Conservation (phyloP, 2,113 vertebrate genomes). For the Vulpes vulpes region DNA sequence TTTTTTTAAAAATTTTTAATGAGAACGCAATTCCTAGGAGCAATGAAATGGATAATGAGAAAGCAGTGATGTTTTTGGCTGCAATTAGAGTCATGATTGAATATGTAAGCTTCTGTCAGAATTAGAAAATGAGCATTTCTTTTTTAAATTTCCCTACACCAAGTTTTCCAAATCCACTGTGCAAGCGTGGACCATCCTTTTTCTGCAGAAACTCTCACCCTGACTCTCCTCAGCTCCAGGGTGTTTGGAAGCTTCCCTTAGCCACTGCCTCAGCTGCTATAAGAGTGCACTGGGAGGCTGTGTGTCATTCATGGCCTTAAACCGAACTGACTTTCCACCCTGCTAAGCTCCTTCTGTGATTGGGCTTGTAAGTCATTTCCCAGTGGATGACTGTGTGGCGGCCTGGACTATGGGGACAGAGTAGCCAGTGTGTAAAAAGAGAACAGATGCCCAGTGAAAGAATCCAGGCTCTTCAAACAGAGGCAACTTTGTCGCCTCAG, state of each 20-base stretch:
- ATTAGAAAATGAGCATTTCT: slow-evolving; percentile 46
- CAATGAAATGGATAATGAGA: slow-evolving; percentile 72
- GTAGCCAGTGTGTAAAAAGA: neutral
- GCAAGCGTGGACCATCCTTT: neutral
- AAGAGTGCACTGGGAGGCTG: neutral
- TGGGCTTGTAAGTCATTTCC: neutral
- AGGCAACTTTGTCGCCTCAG: neutral
- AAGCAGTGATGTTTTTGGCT: slow-evolving; percentile 52
- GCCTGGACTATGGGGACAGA: neutral
- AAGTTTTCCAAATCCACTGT: neutral
- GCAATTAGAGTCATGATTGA: slow-evolving; percentile 57
- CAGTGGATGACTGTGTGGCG: neutral
- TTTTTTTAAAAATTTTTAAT: slow-evolving; percentile 46
- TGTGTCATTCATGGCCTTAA: neutral
- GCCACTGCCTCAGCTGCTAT: neutral
- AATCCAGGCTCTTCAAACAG: neutral
- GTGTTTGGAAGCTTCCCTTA: neutral
- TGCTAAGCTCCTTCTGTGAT: neutral
- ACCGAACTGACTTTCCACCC: neutral
- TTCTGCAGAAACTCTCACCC: neutral
- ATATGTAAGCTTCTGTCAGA: slow-evolving; percentile 62
- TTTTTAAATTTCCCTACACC: slow-evolving; percentile 27
- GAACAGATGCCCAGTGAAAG: neutral
- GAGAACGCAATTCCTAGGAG: slow-evolving; percentile 65
- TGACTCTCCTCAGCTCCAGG: neutral